Evolutionary conservation across 1,140 invertebrate genomes (phyloP), one percentile per base, ranked within the genome.

Genomic region (Drosophila truncata): DNA sequence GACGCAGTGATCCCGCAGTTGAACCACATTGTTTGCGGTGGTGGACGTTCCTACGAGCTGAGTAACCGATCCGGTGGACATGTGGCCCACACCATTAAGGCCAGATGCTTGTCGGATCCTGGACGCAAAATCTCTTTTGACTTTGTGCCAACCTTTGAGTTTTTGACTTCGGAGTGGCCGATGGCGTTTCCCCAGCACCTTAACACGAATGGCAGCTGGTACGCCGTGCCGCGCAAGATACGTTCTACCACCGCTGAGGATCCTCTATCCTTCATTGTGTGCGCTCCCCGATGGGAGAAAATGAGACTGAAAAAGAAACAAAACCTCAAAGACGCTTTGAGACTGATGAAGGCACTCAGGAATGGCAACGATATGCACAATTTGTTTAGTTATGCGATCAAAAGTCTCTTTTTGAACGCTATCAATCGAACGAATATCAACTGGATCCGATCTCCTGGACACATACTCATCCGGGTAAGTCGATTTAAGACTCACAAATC

Each of bases 111-210:
- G 0, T 8, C 27, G 2, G 2, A 80, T 35, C 41, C 25, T 1
- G 9, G 23, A 0, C 78, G 64, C 2, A 49, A 58, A 13, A 85
- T 85, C 13, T 64, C 35, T 6, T 85, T 85, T 46, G 82, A 85
- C 55, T 85, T 83, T 67, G 81, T 85, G 58, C 81, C 78, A 11
- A 78, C 71, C 1, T 84, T 85, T 35, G 62, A 60, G 25, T 85
- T 85, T 11, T 1, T n/a, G 2, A 58, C 58, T 9, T 2, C 10
- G 4, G 18, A 78, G 14, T 84, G 62, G 73, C 73, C 73, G 2
- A 2, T 1, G 11, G 14, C n/a, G 10, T 20, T 81, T 18, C 18
- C 9, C 1, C 46, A 20, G 35, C 23, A 25, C 14, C 14, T 5
- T 1, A 33, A 58, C n/a, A 14, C 29, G 14, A 39, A 50, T 18